These are phyloP conservation scores for Cantharis rufa DNA, from an alignment of 2,888 invertebrate genomes.

Conservation along the genomic window DNA sequence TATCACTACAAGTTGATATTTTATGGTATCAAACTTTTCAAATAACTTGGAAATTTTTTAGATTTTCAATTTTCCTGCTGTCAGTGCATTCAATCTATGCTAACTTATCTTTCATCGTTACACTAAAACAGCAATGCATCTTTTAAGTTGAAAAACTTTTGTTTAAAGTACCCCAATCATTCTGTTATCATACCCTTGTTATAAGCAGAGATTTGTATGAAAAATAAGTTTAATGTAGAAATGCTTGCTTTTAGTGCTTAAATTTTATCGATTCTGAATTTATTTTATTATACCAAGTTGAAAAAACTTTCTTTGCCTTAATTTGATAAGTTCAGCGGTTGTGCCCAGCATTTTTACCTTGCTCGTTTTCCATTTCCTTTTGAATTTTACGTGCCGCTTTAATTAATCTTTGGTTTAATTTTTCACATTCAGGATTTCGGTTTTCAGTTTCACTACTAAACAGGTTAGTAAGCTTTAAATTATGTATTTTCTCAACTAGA, in stretches of 20 bases:
- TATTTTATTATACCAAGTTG: background rate
- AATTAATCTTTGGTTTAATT: background rate
- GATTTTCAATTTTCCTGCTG: background rate
- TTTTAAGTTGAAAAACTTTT: background rate
- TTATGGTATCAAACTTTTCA: background rate
- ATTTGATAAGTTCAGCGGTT: background rate
- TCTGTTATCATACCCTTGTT: background rate
- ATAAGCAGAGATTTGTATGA: background rate
- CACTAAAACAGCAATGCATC: background rate
- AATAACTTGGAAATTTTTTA: background rate
- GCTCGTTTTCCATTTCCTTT: background rate
- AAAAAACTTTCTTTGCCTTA: background rate
- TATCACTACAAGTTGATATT: slow-evolving; percentile 1
- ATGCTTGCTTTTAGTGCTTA: background rate
- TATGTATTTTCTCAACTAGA: background rate
- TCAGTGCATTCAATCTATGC: background rate
- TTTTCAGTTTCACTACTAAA: background rate
- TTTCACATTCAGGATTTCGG: background rate
- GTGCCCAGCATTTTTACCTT: background rate
- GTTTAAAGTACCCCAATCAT: background rate
- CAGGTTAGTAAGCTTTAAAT: background rate
- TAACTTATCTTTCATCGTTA: background rate
- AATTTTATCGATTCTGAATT: background rate
- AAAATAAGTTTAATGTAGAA: background rate
- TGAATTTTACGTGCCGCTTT: background rate